Evolutionary conservation across 2,888 invertebrate species (phyloP).

Genomic region (Trileptium ribeirensis): DNA sequence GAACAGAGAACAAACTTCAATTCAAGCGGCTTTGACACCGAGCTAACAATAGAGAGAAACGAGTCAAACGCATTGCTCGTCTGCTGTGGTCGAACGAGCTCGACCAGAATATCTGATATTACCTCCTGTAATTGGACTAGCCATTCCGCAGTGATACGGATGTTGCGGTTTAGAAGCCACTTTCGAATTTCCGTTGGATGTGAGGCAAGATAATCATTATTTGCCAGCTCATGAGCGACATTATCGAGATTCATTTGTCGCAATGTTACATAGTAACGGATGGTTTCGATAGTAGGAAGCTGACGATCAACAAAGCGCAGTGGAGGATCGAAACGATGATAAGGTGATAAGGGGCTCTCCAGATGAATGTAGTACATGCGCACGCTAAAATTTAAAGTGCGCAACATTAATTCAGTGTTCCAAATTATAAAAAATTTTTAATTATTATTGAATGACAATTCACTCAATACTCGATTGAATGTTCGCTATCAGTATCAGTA

Average conservation of each 20-base stretch:
- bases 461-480: no score
- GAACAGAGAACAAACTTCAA: neutral
- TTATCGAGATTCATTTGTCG: neutral
- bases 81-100: neutral
- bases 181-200: neutral
- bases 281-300: neutral
- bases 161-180: neutral
- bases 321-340: neutral
- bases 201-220: neutral
- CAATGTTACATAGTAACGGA: neutral
- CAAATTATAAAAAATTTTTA: neutral
- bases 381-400: neutral
- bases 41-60: neutral
- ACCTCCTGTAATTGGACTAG: neutral
- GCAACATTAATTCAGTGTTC: neutral
- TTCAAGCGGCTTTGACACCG: neutral
- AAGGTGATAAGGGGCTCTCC: neutral
- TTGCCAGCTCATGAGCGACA: neutral
- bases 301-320: neutral
- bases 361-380: neutral
- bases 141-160: neutral
- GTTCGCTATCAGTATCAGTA: neutral
- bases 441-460: no score
- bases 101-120: neutral
- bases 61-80: neutral